phyloP scores from a whole-genome alignment of 2,888 invertebrate species.

The Chironomus tentans region DNA sequence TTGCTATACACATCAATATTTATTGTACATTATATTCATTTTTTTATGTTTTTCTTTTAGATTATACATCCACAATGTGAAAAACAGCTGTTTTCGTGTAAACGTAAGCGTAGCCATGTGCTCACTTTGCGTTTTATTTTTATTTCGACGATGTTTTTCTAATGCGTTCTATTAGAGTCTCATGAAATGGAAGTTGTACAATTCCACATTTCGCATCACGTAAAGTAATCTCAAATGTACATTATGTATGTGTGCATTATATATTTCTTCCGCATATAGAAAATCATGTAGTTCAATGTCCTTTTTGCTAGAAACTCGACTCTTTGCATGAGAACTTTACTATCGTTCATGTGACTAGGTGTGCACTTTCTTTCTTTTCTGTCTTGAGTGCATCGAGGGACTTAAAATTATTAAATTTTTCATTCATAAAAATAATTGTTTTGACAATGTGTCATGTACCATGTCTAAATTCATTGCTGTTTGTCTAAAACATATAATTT shows the following conservation, averaged over 20 bases:
- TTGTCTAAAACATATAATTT: no score
- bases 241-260: background rate
- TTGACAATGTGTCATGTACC: no score
- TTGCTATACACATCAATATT: background rate
- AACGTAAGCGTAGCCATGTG: background rate
- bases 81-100: background rate
- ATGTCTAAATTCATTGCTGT: no score
- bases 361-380: no score
- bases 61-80: background rate
- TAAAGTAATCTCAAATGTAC: background rate
- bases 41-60: background rate
- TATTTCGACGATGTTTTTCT: conserved; percentile 16
- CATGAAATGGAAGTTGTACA: conserved; percentile 15
- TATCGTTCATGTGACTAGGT: no score
- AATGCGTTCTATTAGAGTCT: conserved; percentile 11
- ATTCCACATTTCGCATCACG: background rate
- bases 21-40: background rate
- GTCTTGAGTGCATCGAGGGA: no score
- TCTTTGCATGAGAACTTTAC: background rate
- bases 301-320: background rate
- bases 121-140: background rate
- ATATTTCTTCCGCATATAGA: background rate
- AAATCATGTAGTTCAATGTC: conserved; percentile 4
- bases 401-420: no score
- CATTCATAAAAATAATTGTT: no score